Evolutionary conservation across 1,140 invertebrate species (phyloP).

Genomic region (Heliconius himera): DNA sequence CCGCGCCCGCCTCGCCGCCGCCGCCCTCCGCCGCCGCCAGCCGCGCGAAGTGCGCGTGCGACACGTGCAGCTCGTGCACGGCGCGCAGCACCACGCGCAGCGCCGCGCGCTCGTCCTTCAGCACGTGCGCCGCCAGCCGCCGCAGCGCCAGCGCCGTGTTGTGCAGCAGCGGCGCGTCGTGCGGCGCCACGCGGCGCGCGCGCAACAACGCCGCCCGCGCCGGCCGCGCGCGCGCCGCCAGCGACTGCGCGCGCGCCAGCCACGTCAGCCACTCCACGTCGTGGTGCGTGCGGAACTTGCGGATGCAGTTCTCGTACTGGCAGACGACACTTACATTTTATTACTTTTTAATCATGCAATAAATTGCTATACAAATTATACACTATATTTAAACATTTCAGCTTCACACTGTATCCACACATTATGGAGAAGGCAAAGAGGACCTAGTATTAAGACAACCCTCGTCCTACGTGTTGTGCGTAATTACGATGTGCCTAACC

Average conservation of each 20-base stretch:
- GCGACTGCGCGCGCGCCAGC: conserved; percentile 95
- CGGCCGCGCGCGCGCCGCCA: conserved; percentile 94
- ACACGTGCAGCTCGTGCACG: conserved; percentile 95
- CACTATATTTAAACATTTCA: too few species aligned
- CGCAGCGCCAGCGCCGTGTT: conserved; percentile 98
- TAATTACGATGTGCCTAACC: too few species aligned
- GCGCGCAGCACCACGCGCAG: conserved; percentile 94
- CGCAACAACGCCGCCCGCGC: conserved; percentile 93
- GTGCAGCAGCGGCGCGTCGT: conserved; percentile 95
- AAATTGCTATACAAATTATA: too few species aligned
- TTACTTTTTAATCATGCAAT: too few species aligned
- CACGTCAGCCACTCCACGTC: conserved; percentile 98
- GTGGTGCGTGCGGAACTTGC: conserved; percentile 98
- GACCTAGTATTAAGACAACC: too few species aligned
- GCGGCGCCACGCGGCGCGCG: conserved; percentile 95
- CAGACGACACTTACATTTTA: too few species aligned
- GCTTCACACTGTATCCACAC: too few species aligned
- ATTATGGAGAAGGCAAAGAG: too few species aligned
- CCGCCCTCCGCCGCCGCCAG: conserved; percentile 73
- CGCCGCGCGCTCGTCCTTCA: conserved; percentile 97
- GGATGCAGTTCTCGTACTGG: conserved; percentile 98
- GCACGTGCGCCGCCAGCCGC: conserved; percentile 93
- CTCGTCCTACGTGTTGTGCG: too few species aligned
- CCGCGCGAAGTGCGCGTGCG: conserved; percentile 81
- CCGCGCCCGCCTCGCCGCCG: conserved; percentile 90